A percentile compares a stretch with the other conserved stretches of the same genome.
Evolutionary conservation across 2,113 vertebrate species (phyloP).

Genomic region (Psittacula cyanocephala): DNA sequence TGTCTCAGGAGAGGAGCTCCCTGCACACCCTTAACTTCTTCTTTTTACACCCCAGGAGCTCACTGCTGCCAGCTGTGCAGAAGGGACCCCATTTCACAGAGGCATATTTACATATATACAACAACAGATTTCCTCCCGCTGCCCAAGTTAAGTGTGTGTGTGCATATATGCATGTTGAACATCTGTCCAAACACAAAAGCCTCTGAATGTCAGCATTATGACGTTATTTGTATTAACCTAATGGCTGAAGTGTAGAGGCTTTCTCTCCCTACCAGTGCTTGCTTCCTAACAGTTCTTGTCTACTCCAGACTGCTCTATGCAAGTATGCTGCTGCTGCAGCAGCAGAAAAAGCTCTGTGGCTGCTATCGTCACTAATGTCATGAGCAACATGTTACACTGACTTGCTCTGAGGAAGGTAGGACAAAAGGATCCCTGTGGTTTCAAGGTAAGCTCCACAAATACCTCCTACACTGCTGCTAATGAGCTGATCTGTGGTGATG

Average conservation of each 20-base stretch:
- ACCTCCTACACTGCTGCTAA: neutral
- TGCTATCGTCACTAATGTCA: neutral
- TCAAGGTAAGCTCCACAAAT: neutral
- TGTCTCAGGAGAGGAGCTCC: neutral
- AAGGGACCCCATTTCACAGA: neutral
- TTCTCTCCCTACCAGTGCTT: neutral
- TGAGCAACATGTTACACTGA: fast-evolving
- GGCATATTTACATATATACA: neutral
- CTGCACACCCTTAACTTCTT: neutral
- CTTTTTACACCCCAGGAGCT: neutral
- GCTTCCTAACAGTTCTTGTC: neutral
- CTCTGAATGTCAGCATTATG: neutral
- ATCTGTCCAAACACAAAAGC: conserved; percentile 41
- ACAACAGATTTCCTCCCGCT: conserved; percentile 1
- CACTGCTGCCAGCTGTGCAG: neutral
- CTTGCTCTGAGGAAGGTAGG: neutral
- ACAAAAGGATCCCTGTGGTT: neutral
- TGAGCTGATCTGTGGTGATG: neutral
- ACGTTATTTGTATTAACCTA: conserved; percentile 6
- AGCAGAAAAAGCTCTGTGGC: neutral
- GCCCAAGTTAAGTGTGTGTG: neutral
- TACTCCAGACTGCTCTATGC: neutral
- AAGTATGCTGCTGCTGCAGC: neutral
- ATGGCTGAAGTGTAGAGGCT: neutral
- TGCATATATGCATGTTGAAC: neutral